Conservation (phyloP, 2,888 invertebrate genomes). For the Ochlodes sylvanus region DNA sequence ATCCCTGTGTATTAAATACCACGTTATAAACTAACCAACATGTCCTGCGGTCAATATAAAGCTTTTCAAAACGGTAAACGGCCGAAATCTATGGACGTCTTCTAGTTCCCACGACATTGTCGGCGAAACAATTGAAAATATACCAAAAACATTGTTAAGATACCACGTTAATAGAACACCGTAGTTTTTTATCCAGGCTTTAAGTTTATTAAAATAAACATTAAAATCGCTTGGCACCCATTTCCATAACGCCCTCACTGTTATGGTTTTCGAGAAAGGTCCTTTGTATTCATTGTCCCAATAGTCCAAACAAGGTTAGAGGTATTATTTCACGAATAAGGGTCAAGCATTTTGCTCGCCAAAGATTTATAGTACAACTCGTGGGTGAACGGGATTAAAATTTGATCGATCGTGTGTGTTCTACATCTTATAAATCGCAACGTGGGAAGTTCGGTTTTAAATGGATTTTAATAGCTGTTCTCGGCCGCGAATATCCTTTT, state of each 20-base stretch:
- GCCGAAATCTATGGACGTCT: slow-evolving; percentile 46
- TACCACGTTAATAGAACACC: slow-evolving; percentile 39
- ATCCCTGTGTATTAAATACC: slow-evolving; percentile 65
- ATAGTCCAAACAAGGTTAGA: slow-evolving; percentile 67
- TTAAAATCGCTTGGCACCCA: slow-evolving; percentile 36
- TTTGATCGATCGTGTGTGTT: slow-evolving; percentile 50
- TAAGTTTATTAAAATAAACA: slow-evolving; percentile 43
- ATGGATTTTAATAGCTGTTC: slow-evolving; percentile 32
- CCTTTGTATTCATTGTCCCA: slow-evolving; percentile 48
- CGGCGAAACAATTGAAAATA: slow-evolving; percentile 65
- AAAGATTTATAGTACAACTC: slow-evolving; percentile 49
- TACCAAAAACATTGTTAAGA: slow-evolving; percentile 65
- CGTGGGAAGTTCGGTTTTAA: slow-evolving; percentile 56
- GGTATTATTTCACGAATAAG: slow-evolving; percentile 63
- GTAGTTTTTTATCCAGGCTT: not conserved
- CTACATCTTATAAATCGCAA: slow-evolving; percentile 43
- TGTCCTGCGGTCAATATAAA: slow-evolving; percentile 70
- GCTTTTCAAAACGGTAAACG: slow-evolving; percentile 59
- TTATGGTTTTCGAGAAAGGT: slow-evolving; percentile 52
- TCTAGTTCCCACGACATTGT: slow-evolving; percentile 72
- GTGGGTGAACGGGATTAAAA: slow-evolving; percentile 62
- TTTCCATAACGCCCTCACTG: slow-evolving; percentile 19
- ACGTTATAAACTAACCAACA: slow-evolving; percentile 72
- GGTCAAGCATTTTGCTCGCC: slow-evolving; percentile 60
- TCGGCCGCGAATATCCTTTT: slow-evolving; percentile 11